A percentile compares a stretch with the other conserved stretches of the same genome.
These are phyloP conservation scores for Canis aureus DNA, from an alignment of 2,113 vertebrate species.

Conservation along the genomic window DNA sequence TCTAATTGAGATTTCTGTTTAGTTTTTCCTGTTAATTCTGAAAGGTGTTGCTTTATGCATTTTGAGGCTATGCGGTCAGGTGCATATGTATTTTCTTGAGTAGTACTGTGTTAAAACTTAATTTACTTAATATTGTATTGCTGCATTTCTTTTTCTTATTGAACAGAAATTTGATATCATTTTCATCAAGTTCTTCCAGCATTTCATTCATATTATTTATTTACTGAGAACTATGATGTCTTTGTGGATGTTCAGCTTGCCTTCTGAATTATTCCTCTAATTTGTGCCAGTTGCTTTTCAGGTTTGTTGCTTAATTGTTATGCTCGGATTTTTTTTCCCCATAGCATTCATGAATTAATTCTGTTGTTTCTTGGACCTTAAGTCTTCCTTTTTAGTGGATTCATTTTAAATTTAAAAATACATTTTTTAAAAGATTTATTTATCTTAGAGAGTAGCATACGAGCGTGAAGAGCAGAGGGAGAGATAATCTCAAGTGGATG, in stretches of 20 bases:
- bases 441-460: neutral
- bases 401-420: neutral
- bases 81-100: neutral
- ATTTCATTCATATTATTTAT: neutral
- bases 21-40: neutral
- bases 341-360: neutral
- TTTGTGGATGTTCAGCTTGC: neutral
- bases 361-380: neutral
- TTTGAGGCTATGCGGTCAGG: neutral
- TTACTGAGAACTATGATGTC: neutral
- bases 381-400: neutral
- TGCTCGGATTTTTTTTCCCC: neutral
- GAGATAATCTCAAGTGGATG: neutral
- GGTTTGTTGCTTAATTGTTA: neutral
- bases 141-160: neutral
- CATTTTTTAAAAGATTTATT: neutral
- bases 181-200: neutral
- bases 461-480: neutral
- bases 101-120: neutral
- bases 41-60: neutral
- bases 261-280: neutral
- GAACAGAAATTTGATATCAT: neutral
- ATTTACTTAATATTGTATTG: neutral
- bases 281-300: slow-evolving; percentile 18
- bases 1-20: neutral